phyloP scores from a whole-genome alignment of 2,113 vertebrate species.

The Thalassarche chlororhynchos region DNA sequence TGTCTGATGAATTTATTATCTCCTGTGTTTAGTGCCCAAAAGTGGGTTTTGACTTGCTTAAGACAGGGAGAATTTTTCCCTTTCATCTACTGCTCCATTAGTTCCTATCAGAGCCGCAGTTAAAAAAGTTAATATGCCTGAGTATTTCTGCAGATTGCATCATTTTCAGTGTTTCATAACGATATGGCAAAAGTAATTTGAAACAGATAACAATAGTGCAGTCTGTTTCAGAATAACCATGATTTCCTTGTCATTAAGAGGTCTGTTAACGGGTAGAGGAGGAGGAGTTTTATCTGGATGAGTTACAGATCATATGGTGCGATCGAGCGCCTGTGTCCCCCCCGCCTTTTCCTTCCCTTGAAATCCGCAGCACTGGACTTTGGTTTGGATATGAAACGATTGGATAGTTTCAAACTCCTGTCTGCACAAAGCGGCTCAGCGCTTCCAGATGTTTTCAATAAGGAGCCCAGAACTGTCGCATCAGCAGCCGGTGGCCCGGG shows the following conservation, averaged over 20 bases:
- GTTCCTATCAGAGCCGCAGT: neutral
- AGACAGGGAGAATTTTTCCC: neutral
- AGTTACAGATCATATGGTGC: conserved; percentile 39
- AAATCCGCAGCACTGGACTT: conserved; percentile 29
- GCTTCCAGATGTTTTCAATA: conserved; percentile 80
- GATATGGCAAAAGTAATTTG: conserved; percentile 17
- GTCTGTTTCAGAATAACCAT: conserved; percentile 46
- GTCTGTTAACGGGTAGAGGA: conserved; percentile 22
- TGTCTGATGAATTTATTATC: neutral
- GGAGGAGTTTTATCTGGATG: conserved; percentile 35
- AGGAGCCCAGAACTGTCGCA: conserved; percentile 72
- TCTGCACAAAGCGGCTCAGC: conserved; percentile 43
- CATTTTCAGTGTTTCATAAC: conserved; percentile 62
- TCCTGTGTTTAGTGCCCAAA: neutral
- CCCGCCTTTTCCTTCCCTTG: neutral
- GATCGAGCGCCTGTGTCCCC: neutral
- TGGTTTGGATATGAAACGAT: conserved; percentile 70
- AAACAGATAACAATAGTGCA: conserved; percentile 58
- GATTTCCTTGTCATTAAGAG: conserved; percentile 47
- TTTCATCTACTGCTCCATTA: neutral
- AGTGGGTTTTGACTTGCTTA: neutral
- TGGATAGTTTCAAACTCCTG: conserved; percentile 74
- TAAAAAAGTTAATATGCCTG: neutral
- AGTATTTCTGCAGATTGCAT: conserved; percentile 69
- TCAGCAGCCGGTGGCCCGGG: conserved; percentile 55